These are phyloP conservation scores for Ceuthmochares aereus DNA, from an alignment of 2,113 vertebrate genomes.

Conservation along the genomic window DNA sequence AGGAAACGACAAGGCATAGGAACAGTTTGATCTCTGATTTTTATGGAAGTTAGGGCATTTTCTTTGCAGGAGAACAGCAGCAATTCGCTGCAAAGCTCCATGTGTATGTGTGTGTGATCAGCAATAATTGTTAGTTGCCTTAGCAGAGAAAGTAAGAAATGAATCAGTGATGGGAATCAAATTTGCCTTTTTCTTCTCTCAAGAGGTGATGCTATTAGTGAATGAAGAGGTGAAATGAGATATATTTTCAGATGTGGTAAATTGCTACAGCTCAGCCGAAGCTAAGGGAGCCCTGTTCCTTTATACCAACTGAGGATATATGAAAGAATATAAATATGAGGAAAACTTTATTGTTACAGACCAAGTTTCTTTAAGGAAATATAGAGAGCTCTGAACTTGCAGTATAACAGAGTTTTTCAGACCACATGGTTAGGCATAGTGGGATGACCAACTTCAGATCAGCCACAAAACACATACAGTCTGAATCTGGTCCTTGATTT, in stretches of 20 bases:
- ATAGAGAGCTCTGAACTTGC: neutral
- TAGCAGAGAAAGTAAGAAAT: slow-evolving; percentile 11
- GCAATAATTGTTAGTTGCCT: slow-evolving; percentile 16
- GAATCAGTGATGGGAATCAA: neutral
- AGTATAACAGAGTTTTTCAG: neutral
- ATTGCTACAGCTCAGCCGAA: neutral
- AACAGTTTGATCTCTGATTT: neutral
- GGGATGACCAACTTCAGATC: neutral
- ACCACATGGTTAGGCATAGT: neutral
- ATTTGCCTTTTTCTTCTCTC: slow-evolving; percentile 1
- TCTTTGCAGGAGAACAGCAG: neutral
- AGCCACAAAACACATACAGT: neutral
- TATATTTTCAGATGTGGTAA: neutral
- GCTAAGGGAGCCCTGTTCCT: neutral
- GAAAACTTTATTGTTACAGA: neutral
- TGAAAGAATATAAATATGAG: neutral
- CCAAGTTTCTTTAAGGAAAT: neutral
- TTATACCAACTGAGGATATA: neutral
- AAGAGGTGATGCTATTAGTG: neutral
- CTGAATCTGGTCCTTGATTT: neutral
- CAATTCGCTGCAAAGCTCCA: neutral
- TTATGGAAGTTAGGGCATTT: neutral
- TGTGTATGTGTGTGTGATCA: neutral
- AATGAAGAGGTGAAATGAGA: slow-evolving; percentile 15
- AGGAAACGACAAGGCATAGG: neutral